Evolutionary conservation across 2,113 vertebrate species (phyloP).

Genomic region (Peromyscus leucopus): DNA sequence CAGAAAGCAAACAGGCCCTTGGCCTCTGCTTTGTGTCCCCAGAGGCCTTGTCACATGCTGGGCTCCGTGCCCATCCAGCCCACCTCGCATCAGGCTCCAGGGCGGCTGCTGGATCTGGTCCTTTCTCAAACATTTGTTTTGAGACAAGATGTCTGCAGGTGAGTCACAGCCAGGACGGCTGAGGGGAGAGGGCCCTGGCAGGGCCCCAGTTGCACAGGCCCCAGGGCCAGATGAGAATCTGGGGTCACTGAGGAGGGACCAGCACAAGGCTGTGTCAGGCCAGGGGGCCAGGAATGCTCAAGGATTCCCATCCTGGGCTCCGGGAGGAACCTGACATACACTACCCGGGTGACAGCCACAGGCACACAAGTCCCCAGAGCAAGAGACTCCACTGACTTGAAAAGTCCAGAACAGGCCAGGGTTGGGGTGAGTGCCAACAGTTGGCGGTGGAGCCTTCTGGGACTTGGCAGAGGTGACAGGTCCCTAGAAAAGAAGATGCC

Average conservation of each 20-base stretch:
- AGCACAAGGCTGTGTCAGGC: not conserved
- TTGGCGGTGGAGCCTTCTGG: not conserved
- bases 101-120: not conserved
- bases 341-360: not conserved
- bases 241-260: not conserved
- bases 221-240: not conserved
- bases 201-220: not conserved
- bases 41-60: not conserved
- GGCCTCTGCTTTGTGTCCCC: not conserved
- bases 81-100: not conserved
- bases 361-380: not conserved
- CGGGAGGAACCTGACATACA: not conserved
- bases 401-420: not conserved
- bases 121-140: constrained; percentile 75
- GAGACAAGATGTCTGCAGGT: not conserved
- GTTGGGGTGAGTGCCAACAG: too few relatives aligned
- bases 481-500: not conserved
- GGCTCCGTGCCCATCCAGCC: not conserved
- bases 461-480: not conserved
- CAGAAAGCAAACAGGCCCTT: constrained; percentile 13
- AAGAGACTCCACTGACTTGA: not conserved
- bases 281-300: not conserved
- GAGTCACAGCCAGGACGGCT: not conserved
- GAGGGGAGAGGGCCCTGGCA: not conserved
- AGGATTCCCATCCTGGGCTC: not conserved